phyloP scores from a whole-genome alignment of 2,888 invertebrate genomes.

The Furcula furcula region DNA sequence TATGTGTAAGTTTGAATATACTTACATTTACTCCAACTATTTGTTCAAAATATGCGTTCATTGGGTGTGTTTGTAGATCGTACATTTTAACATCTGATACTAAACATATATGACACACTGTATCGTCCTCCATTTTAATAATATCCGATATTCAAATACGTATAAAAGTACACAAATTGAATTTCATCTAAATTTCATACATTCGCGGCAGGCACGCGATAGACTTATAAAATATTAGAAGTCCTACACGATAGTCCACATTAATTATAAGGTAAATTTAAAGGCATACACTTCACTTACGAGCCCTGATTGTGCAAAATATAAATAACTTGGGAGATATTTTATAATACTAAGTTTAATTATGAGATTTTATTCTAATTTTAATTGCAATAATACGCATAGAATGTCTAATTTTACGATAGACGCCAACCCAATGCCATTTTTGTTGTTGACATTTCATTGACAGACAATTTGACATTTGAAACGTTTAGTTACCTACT shows the following conservation, averaged over 20 bases:
- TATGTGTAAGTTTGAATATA: too few species aligned
- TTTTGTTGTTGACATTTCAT: slow-evolving; percentile 32
- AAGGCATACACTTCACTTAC: too few species aligned
- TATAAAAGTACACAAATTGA: slow-evolving; percentile 22
- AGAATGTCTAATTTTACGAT: slow-evolving; percentile 59
- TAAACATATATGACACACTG: slow-evolving; percentile 67
- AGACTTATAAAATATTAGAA: slow-evolving; percentile 70
- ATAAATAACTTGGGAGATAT: neutral
- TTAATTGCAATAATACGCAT: slow-evolving; percentile 12
- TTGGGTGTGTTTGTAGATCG: slow-evolving; percentile 45
- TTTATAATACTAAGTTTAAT: neutral
- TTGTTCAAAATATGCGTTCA: slow-evolving; percentile 52
- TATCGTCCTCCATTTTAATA: slow-evolving; percentile 47
- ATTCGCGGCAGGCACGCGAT: slow-evolving; percentile 52
- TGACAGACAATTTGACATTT: too few species aligned
- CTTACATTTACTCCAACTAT: slow-evolving; percentile 59
- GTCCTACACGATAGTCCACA: slow-evolving; percentile 36
- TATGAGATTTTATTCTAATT: neutral
- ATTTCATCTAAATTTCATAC: slow-evolving; percentile 48
- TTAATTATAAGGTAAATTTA: slow-evolving; percentile 1
- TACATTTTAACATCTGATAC: slow-evolving; percentile 54
- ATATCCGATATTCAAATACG: slow-evolving; percentile 3
- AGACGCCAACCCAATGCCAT: slow-evolving; percentile 50
- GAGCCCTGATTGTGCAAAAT: neutral
- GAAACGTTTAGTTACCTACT: slow-evolving; percentile 16